Evolutionary conservation across 2,113 vertebrate species (phyloP).

Genomic region (Pandion haliaetus): DNA sequence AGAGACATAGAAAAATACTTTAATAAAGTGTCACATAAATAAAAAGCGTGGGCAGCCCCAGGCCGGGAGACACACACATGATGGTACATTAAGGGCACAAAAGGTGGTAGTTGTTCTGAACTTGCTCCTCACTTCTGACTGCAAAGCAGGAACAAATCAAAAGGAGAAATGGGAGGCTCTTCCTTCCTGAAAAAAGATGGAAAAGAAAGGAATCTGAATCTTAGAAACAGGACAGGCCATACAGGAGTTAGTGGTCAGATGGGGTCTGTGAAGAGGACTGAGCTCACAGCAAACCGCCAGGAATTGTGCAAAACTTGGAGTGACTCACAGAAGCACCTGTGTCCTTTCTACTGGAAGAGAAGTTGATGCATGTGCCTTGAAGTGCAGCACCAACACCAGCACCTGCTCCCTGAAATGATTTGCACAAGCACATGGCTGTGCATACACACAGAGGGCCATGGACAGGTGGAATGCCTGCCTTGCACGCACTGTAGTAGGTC

Average conservation of each 20-base stretch:
- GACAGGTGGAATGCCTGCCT: background rate
- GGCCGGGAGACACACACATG: background rate
- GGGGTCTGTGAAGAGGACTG: background rate
- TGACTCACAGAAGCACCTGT: background rate
- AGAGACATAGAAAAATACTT: background rate
- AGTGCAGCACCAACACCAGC: background rate
- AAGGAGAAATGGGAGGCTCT: background rate
- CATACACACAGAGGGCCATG: background rate
- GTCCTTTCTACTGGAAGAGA: background rate
- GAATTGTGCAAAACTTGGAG: background rate
- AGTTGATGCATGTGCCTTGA: background rate
- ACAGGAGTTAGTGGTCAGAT: background rate
- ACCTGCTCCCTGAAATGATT: background rate
- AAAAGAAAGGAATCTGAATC: background rate
- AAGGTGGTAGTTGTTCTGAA: background rate
- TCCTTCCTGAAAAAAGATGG: background rate
- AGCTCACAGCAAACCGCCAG: background rate
- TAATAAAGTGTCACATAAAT: background rate
- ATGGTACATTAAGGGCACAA: background rate
- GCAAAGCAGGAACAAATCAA: background rate
- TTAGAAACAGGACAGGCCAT: background rate
- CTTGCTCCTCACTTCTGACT: background rate
- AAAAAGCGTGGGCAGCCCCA: background rate
- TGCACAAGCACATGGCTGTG: background rate
- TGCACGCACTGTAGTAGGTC: background rate